Evolutionary conservation across 2,888 invertebrate species (phyloP).

Genomic region (Lepidonotus clava): DNA sequence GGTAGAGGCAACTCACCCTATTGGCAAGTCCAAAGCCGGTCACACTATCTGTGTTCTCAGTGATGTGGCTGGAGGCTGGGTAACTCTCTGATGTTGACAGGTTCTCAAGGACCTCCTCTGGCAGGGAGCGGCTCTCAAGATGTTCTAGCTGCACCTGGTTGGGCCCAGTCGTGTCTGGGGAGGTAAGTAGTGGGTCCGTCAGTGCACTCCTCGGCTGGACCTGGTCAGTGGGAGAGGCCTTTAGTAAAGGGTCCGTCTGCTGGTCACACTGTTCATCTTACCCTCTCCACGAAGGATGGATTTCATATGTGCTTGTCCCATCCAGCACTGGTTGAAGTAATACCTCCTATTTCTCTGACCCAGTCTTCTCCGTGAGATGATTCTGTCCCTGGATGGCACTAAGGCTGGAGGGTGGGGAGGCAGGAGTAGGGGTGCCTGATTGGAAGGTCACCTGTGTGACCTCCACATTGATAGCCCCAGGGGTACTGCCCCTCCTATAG

Average conservation of each 20-base stretch:
- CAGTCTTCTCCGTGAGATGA: not conserved
- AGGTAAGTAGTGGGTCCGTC: no score
- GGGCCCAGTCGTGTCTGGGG: no score
- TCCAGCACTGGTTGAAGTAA: not conserved
- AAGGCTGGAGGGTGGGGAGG: not conserved
- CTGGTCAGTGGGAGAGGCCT: not conserved
- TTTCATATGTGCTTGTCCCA: not conserved
- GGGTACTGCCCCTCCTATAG: conserved; percentile 56
- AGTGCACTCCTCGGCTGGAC: no score
- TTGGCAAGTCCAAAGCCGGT: conserved; percentile 72
- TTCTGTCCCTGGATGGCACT: not conserved
- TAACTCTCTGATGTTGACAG: conserved; percentile 69
- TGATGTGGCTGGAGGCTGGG: conserved; percentile 75
- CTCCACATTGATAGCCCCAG: conserved; percentile 81
- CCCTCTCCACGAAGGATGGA: conserved; percentile 20
- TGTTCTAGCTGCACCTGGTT: no score
- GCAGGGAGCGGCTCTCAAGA: no score
- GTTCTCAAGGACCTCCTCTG: conserved; percentile 52
- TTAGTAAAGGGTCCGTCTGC: conserved; percentile 51
- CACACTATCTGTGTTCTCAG: conserved; percentile 77
- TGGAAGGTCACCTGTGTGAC: conserved; percentile 73
- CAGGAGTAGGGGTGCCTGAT: not conserved
- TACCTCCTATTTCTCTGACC: not conserved
- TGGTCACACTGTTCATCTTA: conserved; percentile 56
- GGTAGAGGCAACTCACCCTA: conserved; percentile 68